phyloP scores from a whole-genome alignment of 2,888 invertebrate genomes.

The Gastracanthus pulcherrimus region DNA sequence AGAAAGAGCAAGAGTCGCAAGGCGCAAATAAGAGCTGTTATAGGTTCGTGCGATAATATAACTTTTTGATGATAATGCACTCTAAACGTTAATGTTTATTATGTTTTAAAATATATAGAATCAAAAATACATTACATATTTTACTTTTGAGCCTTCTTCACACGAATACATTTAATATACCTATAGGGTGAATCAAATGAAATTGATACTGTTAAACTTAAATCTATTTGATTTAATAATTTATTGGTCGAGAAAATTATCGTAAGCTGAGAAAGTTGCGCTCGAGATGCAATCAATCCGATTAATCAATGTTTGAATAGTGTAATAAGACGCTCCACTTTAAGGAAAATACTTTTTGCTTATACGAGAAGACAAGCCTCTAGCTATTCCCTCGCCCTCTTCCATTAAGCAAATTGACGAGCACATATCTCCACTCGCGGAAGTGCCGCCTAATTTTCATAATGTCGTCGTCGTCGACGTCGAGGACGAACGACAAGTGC shows the following conservation, averaged over 20 bases:
- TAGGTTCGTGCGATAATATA: no score
- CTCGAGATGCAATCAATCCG: not conserved
- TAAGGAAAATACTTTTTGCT: constrained; percentile 34
- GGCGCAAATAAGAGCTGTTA: not conserved
- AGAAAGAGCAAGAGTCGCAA: not conserved
- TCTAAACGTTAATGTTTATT: no score
- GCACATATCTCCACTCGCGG: constrained; percentile 33
- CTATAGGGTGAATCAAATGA: no score
- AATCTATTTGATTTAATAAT: not conserved
- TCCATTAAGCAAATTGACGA: constrained; percentile 71
- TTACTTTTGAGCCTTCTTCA: no score
- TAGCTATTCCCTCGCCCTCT: constrained; percentile 54
- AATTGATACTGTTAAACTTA: no score
- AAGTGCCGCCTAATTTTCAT: constrained; percentile 70
- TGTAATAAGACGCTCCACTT: constrained; percentile 21
- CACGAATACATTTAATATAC: no score
- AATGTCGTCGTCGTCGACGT: constrained; percentile 62
- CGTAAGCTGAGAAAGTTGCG: not conserved
- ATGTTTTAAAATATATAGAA: no score
- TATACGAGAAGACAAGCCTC: not conserved
- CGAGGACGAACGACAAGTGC: constrained; percentile 43
- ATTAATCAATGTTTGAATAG: constrained; percentile 38
- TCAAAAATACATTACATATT: no score
- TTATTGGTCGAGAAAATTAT: not conserved
- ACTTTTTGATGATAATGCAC: no score